Conservation (phyloP, 2,888 invertebrate genomes). For the Scaptomyza flava region DNA sequence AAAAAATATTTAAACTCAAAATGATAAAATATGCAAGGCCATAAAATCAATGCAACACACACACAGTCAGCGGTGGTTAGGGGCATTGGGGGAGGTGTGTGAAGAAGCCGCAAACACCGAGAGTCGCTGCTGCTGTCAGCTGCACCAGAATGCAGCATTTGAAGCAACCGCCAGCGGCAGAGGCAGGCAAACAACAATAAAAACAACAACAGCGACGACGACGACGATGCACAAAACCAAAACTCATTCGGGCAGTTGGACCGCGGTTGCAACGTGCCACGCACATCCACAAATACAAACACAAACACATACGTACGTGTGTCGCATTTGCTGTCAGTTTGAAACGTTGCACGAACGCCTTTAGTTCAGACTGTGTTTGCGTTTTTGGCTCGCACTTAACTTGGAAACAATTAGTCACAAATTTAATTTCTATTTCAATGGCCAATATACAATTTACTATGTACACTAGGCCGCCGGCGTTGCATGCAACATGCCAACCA, state of each 20-base stretch:
- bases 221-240: slow-evolving; percentile 27
- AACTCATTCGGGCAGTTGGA: slow-evolving; percentile 54
- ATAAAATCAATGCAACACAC: slow-evolving; percentile 70
- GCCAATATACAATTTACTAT: slow-evolving; percentile 5
- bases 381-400: slow-evolving; percentile 50
- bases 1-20: slow-evolving; percentile 4
- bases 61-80: neutral
- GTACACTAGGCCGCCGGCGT: slow-evolving; percentile 32
- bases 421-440: slow-evolving; percentile 65
- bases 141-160: slow-evolving; percentile 59
- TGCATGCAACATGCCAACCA: slow-evolving; percentile 67
- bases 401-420: slow-evolving; percentile 73
- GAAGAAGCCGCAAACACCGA: slow-evolving; percentile 25
- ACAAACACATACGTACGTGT: slow-evolving; percentile 11
- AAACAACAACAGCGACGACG: slow-evolving; percentile 2
- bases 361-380: slow-evolving; percentile 40
- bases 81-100: neutral
- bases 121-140: slow-evolving; percentile 63
- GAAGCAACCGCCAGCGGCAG: slow-evolving; percentile 50
- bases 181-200: slow-evolving; percentile 16
- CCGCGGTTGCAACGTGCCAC: slow-evolving; percentile 57
- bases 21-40: slow-evolving; percentile 57
- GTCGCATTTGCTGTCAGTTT: slow-evolving; percentile 44
- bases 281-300: slow-evolving; percentile 27
- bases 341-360: slow-evolving; percentile 56